Evolutionary conservation across 2,113 vertebrate genomes (phyloP), one percentile per base, ranked within the genome.

Genomic region (Mormoops blainvillei): DNA sequence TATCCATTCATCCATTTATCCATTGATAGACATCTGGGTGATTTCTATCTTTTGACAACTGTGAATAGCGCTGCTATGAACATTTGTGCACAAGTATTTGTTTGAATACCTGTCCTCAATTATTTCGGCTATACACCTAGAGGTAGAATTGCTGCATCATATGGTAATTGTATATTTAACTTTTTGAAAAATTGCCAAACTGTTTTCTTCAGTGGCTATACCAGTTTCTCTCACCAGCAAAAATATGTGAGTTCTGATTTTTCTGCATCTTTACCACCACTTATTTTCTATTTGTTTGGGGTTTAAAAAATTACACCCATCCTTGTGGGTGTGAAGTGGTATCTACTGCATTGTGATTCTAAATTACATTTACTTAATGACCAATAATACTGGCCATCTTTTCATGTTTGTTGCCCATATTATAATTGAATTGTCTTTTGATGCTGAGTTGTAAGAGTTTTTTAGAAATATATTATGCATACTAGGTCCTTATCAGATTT

Each of bases 61-160:
- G 45, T 67, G n/a, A 86, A 20, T 58, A 87, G 19, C 70, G 56
- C 68, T 50, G 1, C 52, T 24, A 36, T 61, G 31, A 89, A 89
- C 22, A 43, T 31, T 45, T 33, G n/a, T 87, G 24, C 33, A 33
- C 77, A 90, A 71, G 71, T 87, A 67, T n/a, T 82, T 58, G 50
- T 91, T 76, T 91, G 61, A 94, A 91, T 78, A 73, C 20, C 36
- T 41, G 28, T 95, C 96, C 91, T 71, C 73, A 82, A 71, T 84
- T 94, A 89, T 43, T 84, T 71, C 3, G 43, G 16, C 48, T 68
- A 81, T 45, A 86, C 26, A 89, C 6, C n/a, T 45, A 81, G n/a
- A 45, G 71, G 22, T 12, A 33, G 74, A 95, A 94, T 16, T 97
- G 22, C 70, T 76, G 33, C 28, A 31, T 61, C 43, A 91, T n/a